phyloP scores from a whole-genome alignment of 1,140 invertebrate genomes.

The Sycobia sp. region DNA sequence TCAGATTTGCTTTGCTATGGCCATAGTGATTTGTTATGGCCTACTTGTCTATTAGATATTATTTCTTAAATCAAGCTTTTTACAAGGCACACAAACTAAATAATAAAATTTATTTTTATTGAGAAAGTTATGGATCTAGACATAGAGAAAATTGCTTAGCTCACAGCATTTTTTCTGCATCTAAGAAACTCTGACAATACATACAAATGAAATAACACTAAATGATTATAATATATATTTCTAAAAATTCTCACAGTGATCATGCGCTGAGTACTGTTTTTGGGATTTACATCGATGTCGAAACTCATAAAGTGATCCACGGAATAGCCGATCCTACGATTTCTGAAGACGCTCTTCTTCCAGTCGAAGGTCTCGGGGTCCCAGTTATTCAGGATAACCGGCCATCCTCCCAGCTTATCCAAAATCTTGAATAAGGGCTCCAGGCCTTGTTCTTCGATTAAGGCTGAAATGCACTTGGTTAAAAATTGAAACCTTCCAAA shows the following conservation, averaged over 20 bases:
- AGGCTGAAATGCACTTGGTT: constrained; percentile 55
- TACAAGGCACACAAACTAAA: too few relatives aligned
- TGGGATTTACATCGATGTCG: constrained; percentile 19
- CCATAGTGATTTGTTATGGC: too few relatives aligned
- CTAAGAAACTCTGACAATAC: too few relatives aligned
- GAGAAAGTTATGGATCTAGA: too few relatives aligned
- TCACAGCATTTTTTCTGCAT: too few relatives aligned
- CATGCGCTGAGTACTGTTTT: constrained; percentile 19
- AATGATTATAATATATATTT: too few relatives aligned
- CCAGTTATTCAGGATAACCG: constrained; percentile 80
- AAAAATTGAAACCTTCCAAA: constrained; percentile 16
- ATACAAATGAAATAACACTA: too few relatives aligned
- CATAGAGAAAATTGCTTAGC: too few relatives aligned
- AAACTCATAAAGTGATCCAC: constrained; percentile 18
- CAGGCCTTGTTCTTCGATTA: constrained; percentile 76
- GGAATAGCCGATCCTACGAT: constrained; percentile 14
- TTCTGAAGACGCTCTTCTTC: constrained; percentile 51
- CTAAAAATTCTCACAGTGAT: constrained; percentile 15
- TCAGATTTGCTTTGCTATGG: too few relatives aligned
- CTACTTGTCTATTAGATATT: too few relatives aligned
- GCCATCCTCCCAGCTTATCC: constrained; percentile 84
- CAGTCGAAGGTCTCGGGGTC: constrained; percentile 76
- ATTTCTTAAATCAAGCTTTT: too few relatives aligned
- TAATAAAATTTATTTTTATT: too few relatives aligned
- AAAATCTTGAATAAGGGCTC: constrained; percentile 73